Conservation (phyloP, 2,888 invertebrate genomes). For the Drosophila formosana region DNA sequence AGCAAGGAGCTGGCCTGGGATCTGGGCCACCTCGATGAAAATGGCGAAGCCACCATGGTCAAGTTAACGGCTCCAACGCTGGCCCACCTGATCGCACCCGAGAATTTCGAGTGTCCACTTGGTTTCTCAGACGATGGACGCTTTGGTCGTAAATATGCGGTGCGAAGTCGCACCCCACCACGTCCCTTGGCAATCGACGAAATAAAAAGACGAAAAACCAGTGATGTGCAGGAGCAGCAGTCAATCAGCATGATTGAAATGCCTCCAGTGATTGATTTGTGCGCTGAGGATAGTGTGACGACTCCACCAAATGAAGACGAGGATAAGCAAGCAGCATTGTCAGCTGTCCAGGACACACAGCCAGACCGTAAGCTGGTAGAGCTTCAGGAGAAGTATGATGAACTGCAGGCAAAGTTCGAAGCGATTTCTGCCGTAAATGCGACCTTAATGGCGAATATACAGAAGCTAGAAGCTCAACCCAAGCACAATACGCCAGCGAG, state of each 20-base stretch:
- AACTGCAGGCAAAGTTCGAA: conserved; percentile 30
- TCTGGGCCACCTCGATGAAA: conserved; percentile 61
- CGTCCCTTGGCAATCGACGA: conserved; percentile 20
- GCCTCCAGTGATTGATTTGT: neutral
- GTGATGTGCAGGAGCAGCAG: conserved; percentile 3
- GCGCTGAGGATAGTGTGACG: neutral
- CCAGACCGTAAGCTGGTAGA: conserved; percentile 13
- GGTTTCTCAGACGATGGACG: conserved; percentile 41
- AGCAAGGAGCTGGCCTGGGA: conserved; percentile 76
- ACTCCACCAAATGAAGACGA: neutral
- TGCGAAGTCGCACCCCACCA: conserved; percentile 21
- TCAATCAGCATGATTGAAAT: neutral
- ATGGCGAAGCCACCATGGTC: conserved; percentile 56
- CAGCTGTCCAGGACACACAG: neutral
- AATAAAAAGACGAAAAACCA: conserved; percentile 12
- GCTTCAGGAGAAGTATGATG: conserved; percentile 30
- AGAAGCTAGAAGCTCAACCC: conserved; percentile 24
- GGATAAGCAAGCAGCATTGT: neutral
- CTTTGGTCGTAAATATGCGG: conserved; percentile 31
- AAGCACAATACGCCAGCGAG: conserved; percentile 12
- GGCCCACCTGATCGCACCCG: conserved; percentile 78
- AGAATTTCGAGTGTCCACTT: conserved; percentile 64
- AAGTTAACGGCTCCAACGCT: conserved; percentile 48
- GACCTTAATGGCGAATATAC: conserved; percentile 22
- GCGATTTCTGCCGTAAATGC: conserved; percentile 34